Evolutionary conservation across 2,113 vertebrate species (phyloP).

Genomic region (Condylura cristata): DNA sequence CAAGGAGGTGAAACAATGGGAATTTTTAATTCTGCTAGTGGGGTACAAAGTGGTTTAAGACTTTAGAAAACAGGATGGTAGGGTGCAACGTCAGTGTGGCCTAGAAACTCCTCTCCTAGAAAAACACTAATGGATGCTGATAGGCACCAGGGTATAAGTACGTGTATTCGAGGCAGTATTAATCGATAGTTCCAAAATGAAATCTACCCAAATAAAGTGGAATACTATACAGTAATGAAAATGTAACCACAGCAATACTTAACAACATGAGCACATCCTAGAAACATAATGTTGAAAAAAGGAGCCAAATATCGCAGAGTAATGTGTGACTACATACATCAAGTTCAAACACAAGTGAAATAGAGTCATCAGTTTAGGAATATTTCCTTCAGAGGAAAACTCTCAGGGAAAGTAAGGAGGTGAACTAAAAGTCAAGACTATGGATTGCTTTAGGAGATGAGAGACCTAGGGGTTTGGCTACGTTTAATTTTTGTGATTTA

Average conservation of each 20-base stretch:
- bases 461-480: neutral
- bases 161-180: neutral
- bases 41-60: neutral
- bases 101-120: neutral
- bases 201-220: neutral
- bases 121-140: neutral
- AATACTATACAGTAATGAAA: neutral
- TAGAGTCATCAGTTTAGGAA: neutral
- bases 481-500: neutral
- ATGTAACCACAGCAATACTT: neutral
- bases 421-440: neutral
- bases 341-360: neutral
- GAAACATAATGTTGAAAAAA: neutral
- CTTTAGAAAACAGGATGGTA: neutral
- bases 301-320: neutral
- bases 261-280: neutral
- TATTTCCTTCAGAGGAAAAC: slow-evolving; percentile 11
- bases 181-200: neutral
- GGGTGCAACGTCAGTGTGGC: neutral
- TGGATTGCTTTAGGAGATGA: neutral
- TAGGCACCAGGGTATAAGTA: neutral
- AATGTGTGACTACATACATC: neutral
- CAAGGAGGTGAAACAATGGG: neutral
- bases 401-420: neutral
- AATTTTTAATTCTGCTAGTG: neutral